Conservation (phyloP, 2,888 invertebrate species). For the Aporophyla nigra region DNA sequence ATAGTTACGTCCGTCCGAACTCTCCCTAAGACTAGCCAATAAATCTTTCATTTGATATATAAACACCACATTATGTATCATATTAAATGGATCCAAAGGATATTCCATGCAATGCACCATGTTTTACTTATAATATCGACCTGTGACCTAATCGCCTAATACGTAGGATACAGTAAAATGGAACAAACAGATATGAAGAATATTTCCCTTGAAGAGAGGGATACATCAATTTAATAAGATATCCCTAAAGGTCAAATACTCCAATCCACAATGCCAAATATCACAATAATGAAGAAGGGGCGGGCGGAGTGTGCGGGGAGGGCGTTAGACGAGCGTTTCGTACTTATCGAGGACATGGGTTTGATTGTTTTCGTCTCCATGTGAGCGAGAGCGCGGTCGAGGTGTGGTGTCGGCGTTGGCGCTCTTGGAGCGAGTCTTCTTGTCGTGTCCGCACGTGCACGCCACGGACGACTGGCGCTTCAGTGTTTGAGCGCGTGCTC, state of each 20-base stretch:
- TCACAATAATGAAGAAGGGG: constrained; percentile 64
- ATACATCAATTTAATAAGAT: constrained; percentile 49
- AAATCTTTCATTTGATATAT: constrained; percentile 63
- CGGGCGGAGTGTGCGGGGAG: constrained; percentile 20
- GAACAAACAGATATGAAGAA: constrained; percentile 59
- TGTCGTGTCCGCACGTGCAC: constrained; percentile 88
- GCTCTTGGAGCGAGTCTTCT: constrained; percentile 83
- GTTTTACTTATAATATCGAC: constrained; percentile 65
- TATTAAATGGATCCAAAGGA: constrained; percentile 65
- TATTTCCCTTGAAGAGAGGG: constrained; percentile 45
- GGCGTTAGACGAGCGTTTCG: constrained; percentile 86
- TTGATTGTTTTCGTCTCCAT: constrained; percentile 84
- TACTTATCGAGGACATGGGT: constrained; percentile 88
- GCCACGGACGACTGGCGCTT: constrained; percentile 87
- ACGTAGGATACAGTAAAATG: constrained; percentile 60
- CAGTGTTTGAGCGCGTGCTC: constrained; percentile 82
- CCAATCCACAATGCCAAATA: constrained; percentile 68
- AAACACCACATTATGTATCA: constrained; percentile 70
- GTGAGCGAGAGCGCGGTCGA: constrained; percentile 84
- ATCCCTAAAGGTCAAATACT: constrained; percentile 52
- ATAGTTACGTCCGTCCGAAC: constrained; percentile 64
- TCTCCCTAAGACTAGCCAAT: constrained; percentile 71
- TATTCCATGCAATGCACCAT: constrained; percentile 75
- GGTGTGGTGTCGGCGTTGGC: constrained; percentile 71
- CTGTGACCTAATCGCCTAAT: constrained; percentile 60